Evolutionary conservation across 2,797 vertebrate species (phyloP).

Genomic region (Lithobates pipiens): DNA sequence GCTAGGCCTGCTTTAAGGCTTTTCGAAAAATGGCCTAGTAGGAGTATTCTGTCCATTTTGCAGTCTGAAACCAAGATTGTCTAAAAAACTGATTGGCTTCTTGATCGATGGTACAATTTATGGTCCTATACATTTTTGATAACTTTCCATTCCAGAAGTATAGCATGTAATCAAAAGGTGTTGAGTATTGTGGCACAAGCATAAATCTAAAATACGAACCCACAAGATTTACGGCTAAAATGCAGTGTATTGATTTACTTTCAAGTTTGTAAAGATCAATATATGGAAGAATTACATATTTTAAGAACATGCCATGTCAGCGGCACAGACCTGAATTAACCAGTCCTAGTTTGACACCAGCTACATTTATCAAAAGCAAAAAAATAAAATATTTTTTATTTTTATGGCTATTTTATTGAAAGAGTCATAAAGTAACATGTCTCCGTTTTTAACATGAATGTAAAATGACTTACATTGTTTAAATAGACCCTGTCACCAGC

Average conservation of each 20-base stretch:
- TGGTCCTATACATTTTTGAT: conserved; percentile 18
- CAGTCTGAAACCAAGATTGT: neutral
- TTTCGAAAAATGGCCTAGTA: neutral
- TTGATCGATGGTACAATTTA: conserved; percentile 28
- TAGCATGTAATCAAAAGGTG: neutral
- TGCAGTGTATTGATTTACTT: conserved; percentile 22
- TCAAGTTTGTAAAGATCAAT: conserved; percentile 14
- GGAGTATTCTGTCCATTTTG: neutral
- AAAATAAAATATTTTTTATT: neutral
- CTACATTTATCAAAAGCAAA: neutral
- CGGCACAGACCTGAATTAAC: neutral
- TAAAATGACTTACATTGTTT: neutral
- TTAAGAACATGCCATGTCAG: conserved; percentile 16
- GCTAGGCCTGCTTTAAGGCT: neutral
- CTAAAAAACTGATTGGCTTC: neutral
- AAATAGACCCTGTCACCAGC: no score
- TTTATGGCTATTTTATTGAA: neutral
- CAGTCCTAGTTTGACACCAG: neutral
- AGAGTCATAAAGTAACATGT: neutral
- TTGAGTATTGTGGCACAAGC: neutral
- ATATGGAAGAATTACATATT: conserved; percentile 23
- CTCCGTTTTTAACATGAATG: neutral
- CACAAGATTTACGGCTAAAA: conserved; percentile 6
- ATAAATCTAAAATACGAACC: conserved; percentile 8
- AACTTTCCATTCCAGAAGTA: neutral